These are phyloP conservation scores for Caerostris darwini DNA, from an alignment of 1,140 invertebrate species.

Conservation along the genomic window DNA sequence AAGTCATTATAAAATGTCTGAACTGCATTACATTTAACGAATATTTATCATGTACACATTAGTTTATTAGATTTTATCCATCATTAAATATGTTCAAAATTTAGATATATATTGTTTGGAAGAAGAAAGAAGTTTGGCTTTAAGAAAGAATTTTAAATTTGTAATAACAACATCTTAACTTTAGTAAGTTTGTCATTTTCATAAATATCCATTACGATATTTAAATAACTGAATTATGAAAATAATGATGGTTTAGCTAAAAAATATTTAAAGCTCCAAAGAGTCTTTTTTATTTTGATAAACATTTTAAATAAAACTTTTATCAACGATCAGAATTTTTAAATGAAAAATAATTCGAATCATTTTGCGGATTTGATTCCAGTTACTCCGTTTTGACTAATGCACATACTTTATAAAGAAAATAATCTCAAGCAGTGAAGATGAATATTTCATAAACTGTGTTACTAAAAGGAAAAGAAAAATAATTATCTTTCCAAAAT, in stretches of 20 bases:
- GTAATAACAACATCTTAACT: too few relatives aligned
- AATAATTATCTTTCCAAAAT: not conserved
- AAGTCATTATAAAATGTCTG: too few relatives aligned
- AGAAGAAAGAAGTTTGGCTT: too few relatives aligned
- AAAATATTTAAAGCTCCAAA: not conserved
- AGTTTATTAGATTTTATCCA: too few relatives aligned
- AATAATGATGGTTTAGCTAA: not conserved
- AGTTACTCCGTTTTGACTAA: not conserved
- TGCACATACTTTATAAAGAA: not conserved
- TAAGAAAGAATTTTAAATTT: too few relatives aligned
- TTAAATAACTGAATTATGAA: too few relatives aligned
- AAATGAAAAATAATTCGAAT: conserved; percentile 13
- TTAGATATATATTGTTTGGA: too few relatives aligned
- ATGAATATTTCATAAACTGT: conserved; percentile 11
- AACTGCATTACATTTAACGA: too few relatives aligned
- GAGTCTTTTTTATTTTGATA: not conserved
- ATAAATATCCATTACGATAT: too few relatives aligned
- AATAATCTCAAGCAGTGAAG: not conserved
- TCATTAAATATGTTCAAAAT: too few relatives aligned
- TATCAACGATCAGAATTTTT: not conserved
- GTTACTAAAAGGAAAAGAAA: not conserved
- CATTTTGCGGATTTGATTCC: not conserved
- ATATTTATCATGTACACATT: too few relatives aligned
- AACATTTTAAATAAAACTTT: not conserved
- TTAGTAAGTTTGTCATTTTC: too few relatives aligned